Conservation (phyloP, 2,797 vertebrate genomes). For the Parauchenoglanis punctatus region DNA sequence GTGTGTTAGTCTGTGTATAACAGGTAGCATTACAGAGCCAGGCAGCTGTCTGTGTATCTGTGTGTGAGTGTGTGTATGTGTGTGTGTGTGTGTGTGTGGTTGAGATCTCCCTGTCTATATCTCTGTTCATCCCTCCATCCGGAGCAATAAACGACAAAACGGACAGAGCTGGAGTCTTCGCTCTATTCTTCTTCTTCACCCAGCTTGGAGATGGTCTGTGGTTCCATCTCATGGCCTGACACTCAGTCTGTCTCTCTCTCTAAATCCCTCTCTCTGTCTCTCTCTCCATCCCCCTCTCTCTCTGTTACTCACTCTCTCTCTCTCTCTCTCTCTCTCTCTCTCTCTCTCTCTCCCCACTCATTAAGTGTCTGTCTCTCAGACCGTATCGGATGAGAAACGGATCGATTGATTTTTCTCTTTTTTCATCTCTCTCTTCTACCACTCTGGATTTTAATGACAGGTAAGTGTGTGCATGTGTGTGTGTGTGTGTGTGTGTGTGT, state of each 20-base stretch:
- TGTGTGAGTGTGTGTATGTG: slow-evolving; percentile 14
- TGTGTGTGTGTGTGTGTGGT: slow-evolving; percentile 55
- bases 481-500: slow-evolving; percentile 55
- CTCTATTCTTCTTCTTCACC: slow-evolving; percentile 79
- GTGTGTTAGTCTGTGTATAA: slow-evolving; percentile 33
- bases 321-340: slow-evolving; percentile 39
- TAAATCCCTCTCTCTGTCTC: slow-evolving; percentile 60
- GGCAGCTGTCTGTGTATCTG: slow-evolving; percentile 2
- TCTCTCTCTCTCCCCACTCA: slow-evolving; percentile 4
- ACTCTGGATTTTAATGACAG: slow-evolving; percentile 69
- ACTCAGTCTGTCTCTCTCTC: slow-evolving; percentile 70
- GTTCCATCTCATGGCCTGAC: slow-evolving; percentile 77
- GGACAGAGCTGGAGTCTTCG: slow-evolving; percentile 58
- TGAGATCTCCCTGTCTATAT: slow-evolving; percentile 61
- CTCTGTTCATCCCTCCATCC: slow-evolving; percentile 56
- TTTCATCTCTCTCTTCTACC: slow-evolving; percentile 66
- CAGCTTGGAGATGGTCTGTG: slow-evolving; percentile 79
- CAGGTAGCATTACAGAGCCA: slow-evolving; percentile 33
- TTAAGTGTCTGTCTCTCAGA: slow-evolving; percentile 32
- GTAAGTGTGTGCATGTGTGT: slow-evolving; percentile 77
- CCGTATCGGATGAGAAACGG: slow-evolving; percentile 4
- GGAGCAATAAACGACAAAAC: slow-evolving; percentile 1
- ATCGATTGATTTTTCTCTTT: slow-evolving; percentile 59
- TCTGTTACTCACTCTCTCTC: background rate
- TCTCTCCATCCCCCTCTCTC: slow-evolving; percentile 54